phyloP scores from a whole-genome alignment of 2,888 invertebrate species.

The Drosophila pegasa region DNA sequence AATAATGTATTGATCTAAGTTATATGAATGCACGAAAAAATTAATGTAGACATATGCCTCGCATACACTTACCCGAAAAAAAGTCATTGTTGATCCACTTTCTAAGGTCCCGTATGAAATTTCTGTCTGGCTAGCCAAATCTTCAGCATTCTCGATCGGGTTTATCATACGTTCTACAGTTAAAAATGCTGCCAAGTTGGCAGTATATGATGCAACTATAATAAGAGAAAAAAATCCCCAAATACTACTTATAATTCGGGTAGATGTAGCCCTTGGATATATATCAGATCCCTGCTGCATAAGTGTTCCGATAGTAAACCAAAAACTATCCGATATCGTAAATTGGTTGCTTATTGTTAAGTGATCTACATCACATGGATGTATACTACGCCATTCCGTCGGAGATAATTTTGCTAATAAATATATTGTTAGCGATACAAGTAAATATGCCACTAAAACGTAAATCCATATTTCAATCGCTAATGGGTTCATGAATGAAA shows the following conservation, averaged over 20 bases:
- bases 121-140: slow-evolving; percentile 92
- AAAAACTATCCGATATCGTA: slow-evolving; percentile 92
- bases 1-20: no score
- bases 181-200: slow-evolving; percentile 95
- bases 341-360: slow-evolving; percentile 89
- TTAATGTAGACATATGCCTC: no score
- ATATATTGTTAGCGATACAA: slow-evolving; percentile 92
- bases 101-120: slow-evolving; percentile 94
- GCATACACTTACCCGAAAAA: slow-evolving; percentile 89
- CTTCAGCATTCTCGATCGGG: slow-evolving; percentile 94
- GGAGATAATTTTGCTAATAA: slow-evolving; percentile 92
- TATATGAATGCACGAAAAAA: no score
- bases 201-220: slow-evolving; percentile 96
- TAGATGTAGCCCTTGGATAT: slow-evolving; percentile 88
- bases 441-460: slow-evolving; percentile 91
- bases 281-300: slow-evolving; percentile 94
- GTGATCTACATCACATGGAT: slow-evolving; percentile 87
- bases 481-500: slow-evolving; percentile 95
- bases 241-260: slow-evolving; percentile 92
- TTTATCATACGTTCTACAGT: slow-evolving; percentile 95
- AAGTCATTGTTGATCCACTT: slow-evolving; percentile 94
- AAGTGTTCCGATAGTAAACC: slow-evolving; percentile 95
- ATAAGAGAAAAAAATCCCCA: slow-evolving; percentile 98
- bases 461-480: slow-evolving; percentile 95
- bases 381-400: slow-evolving; percentile 92